Conservation (phyloP, 1,140 invertebrate genomes). For the Eumaeus atala region DNA sequence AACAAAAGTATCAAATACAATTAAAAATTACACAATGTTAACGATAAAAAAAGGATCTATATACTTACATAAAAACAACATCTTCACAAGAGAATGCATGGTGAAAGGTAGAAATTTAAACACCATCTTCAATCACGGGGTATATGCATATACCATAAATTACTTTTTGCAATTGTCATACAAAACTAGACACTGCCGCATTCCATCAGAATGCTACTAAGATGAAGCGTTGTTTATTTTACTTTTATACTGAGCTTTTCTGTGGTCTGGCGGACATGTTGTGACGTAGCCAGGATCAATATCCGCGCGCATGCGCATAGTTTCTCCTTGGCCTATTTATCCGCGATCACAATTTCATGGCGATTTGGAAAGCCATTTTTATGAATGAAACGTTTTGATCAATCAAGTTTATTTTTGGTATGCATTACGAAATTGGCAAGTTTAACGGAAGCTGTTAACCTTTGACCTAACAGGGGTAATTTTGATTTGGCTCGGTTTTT, state of each 20-base stretch:
- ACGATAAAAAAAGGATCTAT: slow-evolving; percentile 17
- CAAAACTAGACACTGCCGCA: slow-evolving; percentile 26
- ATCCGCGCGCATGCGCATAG: slow-evolving; percentile 49
- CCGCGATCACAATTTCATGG: slow-evolving; percentile 43
- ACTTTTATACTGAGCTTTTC: slow-evolving; percentile 57
- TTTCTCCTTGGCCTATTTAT: slow-evolving; percentile 53
- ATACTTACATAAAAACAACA: slow-evolving; percentile 62
- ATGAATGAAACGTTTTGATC: slow-evolving; percentile 55
- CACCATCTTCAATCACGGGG: too few species aligned
- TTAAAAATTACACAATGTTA: background rate
- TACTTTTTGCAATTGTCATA: slow-evolving; percentile 9
- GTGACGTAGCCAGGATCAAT: slow-evolving; percentile 66
- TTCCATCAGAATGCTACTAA: slow-evolving; percentile 36
- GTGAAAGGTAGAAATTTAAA: slow-evolving; percentile 34
- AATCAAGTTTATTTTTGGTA: slow-evolving; percentile 52
- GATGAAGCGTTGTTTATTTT: slow-evolving; percentile 41
- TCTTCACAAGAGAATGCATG: slow-evolving; percentile 36
- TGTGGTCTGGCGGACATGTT: slow-evolving; percentile 51
- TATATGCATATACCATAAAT: too few species aligned
- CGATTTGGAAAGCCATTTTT: slow-evolving; percentile 49
- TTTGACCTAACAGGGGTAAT: background rate
- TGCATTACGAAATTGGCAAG: slow-evolving; percentile 8
- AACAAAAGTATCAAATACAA: background rate
- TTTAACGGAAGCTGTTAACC: background rate
- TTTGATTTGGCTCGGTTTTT: background rate